These are phyloP conservation scores for Cyanoramphus novaezelandiae DNA, from an alignment of 2,113 vertebrate genomes.

Conservation along the genomic window DNA sequence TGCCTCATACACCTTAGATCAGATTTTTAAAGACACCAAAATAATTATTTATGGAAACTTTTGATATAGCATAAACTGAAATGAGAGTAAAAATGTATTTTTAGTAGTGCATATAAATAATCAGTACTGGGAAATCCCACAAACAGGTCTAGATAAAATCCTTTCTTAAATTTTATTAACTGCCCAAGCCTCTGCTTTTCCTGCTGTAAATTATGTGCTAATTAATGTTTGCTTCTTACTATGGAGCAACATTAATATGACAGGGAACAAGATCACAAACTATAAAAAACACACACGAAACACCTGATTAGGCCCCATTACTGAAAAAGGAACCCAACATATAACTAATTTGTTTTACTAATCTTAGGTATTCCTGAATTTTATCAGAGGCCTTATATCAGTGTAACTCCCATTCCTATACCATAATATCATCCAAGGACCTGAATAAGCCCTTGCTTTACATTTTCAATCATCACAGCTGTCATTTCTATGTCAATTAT, in stretches of 20 bases:
- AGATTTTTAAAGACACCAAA: background rate
- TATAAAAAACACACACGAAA: background rate
- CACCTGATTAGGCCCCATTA: background rate
- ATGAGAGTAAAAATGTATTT: background rate
- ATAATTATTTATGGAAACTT: background rate
- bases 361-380: background rate
- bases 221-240: constrained; percentile 9
- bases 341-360: background rate
- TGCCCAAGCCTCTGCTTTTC: background rate
- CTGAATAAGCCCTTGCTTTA: background rate
- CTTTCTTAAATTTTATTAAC: background rate
- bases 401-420: background rate
- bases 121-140: background rate
- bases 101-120: background rate
- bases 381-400: background rate
- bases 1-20: background rate
- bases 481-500: background rate
- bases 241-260: background rate
- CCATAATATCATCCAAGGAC: background rate
- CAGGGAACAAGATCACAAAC: constrained; percentile 14
- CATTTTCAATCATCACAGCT: background rate
- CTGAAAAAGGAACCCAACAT: background rate
- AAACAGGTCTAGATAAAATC: background rate
- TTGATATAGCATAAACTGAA: background rate
- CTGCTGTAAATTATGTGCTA: background rate